Percentiles rank a stretch among this genome's conserved stretches.
phyloP scores from a whole-genome alignment of 2,888 invertebrate genomes.

The Emmelina monodactyla region DNA sequence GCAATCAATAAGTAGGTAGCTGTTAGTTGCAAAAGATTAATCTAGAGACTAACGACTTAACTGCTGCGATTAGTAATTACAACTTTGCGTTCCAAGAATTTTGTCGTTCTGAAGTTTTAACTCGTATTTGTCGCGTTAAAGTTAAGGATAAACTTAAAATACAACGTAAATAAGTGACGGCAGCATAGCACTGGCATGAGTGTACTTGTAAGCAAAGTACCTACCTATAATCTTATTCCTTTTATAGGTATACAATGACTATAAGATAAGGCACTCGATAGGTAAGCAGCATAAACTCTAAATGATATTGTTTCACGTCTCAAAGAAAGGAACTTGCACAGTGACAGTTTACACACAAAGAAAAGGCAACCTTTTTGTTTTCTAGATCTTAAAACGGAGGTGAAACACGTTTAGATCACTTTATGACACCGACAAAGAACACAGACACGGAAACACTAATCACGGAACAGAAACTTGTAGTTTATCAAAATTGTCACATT shows the following conservation, averaged over 20 bases:
- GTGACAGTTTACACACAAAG: slow-evolving; percentile 43
- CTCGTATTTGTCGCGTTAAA: too few relatives aligned
- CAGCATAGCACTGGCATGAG: too few relatives aligned
- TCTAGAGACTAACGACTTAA: too few relatives aligned
- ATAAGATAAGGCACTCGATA: slow-evolving; percentile 35
- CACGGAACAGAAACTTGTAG: slow-evolving; percentile 26
- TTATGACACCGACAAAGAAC: slow-evolving; percentile 35
- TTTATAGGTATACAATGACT: slow-evolving; percentile 15
- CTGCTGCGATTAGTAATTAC: too few relatives aligned
- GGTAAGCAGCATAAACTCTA: slow-evolving; percentile 26
- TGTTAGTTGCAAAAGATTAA: too few relatives aligned
- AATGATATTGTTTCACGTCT: slow-evolving; percentile 28
- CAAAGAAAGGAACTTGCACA: slow-evolving; percentile 30
- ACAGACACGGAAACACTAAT: slow-evolving; percentile 41
- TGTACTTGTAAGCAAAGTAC: too few relatives aligned
- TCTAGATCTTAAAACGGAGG: slow-evolving; percentile 19
- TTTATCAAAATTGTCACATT: slow-evolving; percentile 43
- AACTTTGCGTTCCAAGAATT: too few relatives aligned
- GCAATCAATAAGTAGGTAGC: too few relatives aligned
- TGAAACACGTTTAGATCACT: slow-evolving; percentile 27
- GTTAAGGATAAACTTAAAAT: too few relatives aligned
- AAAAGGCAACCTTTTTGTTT: slow-evolving; percentile 32
- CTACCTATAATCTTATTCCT: too few relatives aligned
- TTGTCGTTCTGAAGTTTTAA: too few relatives aligned
- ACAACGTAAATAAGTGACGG: too few relatives aligned